Evolutionary conservation across 2,888 invertebrate genomes (phyloP).

Genomic region (Bellardia pandia): DNA sequence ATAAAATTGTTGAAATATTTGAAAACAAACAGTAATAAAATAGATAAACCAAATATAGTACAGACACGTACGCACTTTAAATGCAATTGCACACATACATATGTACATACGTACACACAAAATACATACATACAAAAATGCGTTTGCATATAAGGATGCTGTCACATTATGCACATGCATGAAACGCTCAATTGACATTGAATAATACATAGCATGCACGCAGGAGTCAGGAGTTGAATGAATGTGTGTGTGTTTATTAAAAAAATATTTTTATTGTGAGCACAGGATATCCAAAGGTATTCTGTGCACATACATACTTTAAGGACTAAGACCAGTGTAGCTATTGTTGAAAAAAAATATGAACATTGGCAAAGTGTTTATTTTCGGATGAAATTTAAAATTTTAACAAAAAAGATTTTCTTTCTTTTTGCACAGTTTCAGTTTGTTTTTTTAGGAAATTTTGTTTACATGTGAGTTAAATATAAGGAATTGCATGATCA

Average conservation of each 20-base stretch:
- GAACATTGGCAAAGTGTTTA: too few species aligned
- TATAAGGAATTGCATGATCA: too few species aligned
- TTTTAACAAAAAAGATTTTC: too few species aligned
- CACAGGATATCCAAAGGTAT: neutral
- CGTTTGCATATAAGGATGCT: neutral
- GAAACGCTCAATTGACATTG: constrained; percentile 42
- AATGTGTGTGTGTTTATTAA: neutral
- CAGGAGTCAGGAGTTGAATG: neutral
- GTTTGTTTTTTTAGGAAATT: too few species aligned
- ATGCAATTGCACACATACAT: neutral
- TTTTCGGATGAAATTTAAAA: too few species aligned
- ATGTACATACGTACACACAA: too few species aligned
- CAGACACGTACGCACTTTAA: constrained; percentile 48
- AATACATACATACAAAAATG: too few species aligned
- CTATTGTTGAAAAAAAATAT: too few species aligned
- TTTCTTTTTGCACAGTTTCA: too few species aligned
- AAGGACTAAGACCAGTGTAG: too few species aligned
- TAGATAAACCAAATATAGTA: constrained; percentile 15
- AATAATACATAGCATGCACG: constrained; percentile 16
- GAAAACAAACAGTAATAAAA: constrained; percentile 20
- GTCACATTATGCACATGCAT: constrained; percentile 31
- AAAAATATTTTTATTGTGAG: constrained; percentile 13
- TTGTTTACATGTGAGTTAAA: too few species aligned
- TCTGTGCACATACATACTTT: neutral
- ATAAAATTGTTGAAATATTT: constrained; percentile 56